phyloP scores from a whole-genome alignment of 2,797 vertebrate genomes.

The Channa striata region DNA sequence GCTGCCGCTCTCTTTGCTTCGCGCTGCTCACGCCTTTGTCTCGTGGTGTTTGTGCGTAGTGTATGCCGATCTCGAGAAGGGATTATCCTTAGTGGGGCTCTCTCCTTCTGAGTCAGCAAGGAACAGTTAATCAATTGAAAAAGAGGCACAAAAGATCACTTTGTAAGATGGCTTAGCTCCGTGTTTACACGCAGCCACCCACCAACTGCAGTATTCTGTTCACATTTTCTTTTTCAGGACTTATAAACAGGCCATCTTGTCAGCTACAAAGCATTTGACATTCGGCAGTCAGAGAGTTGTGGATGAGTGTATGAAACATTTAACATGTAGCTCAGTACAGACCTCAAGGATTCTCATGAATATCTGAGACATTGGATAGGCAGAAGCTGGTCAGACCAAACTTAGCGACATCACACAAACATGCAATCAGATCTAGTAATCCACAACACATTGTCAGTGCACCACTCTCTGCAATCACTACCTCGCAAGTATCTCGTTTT shows the following conservation, averaged over 20 bases:
- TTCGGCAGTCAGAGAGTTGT: background rate
- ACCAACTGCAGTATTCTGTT: background rate
- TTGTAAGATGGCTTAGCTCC: slow-evolving; percentile 32
- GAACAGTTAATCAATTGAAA: slow-evolving; percentile 59
- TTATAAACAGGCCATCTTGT: background rate
- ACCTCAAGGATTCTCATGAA: background rate
- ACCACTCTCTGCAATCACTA: background rate
- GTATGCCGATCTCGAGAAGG: slow-evolving; percentile 48
- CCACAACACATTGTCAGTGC: background rate
- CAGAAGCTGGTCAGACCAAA: background rate
- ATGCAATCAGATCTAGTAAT: background rate
- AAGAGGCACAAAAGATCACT: slow-evolving; percentile 44
- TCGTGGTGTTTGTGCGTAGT: slow-evolving; percentile 48
- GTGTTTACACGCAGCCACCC: slow-evolving; percentile 30
- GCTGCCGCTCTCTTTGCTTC: slow-evolving; percentile 52
- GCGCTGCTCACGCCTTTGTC: slow-evolving; percentile 60
- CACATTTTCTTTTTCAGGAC: background rate
- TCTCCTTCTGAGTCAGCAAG: slow-evolving; percentile 63
- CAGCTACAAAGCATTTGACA: background rate
- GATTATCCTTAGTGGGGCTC: slow-evolving; percentile 70
- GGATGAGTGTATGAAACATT: background rate
- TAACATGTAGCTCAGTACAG: background rate
- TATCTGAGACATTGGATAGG: background rate
- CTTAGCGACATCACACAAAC: background rate
- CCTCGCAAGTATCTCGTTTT: background rate